Evolutionary conservation across 2,113 vertebrate genomes (phyloP).

Genomic region (Dasyurus viverrinus): DNA sequence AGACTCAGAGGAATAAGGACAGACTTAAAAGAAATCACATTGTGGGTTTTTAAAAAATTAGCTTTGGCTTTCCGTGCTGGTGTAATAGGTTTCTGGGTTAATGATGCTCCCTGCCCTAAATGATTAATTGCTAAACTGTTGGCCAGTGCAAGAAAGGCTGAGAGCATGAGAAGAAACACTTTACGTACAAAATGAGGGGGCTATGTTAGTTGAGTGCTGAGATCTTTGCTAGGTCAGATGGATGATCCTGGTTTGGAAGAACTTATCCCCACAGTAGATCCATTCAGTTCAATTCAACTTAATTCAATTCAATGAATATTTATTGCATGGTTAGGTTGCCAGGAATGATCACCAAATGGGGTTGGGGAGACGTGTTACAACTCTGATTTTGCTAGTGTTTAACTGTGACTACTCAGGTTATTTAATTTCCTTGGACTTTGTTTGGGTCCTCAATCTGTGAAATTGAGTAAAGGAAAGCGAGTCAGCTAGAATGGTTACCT

Average conservation of each 20-base stretch:
- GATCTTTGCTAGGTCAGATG: neutral
- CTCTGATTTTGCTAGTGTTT: neutral
- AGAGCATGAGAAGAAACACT: neutral
- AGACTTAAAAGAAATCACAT: neutral
- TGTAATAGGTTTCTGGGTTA: neutral
- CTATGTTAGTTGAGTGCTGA: neutral
- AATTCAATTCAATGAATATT: neutral
- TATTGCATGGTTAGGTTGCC: neutral
- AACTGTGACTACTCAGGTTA: neutral
- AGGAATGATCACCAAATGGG: neutral
- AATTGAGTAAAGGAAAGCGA: neutral
- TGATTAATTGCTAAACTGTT: neutral
- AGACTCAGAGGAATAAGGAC: neutral
- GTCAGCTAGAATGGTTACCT: neutral
- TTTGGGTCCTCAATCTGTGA: neutral
- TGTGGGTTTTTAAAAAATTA: neutral
- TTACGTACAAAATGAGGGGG: neutral
- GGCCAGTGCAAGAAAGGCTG: neutral
- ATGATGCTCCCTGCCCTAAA: neutral
- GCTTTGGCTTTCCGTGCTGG: neutral
- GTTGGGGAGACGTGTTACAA: neutral
- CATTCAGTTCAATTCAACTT: neutral
- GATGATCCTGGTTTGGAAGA: neutral
- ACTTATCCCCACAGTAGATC: neutral
- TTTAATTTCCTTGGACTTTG: neutral